These are phyloP conservation scores for Ranitomeya variabilis DNA, from an alignment of 2,113 vertebrate genomes.

Conservation along the genomic window DNA sequence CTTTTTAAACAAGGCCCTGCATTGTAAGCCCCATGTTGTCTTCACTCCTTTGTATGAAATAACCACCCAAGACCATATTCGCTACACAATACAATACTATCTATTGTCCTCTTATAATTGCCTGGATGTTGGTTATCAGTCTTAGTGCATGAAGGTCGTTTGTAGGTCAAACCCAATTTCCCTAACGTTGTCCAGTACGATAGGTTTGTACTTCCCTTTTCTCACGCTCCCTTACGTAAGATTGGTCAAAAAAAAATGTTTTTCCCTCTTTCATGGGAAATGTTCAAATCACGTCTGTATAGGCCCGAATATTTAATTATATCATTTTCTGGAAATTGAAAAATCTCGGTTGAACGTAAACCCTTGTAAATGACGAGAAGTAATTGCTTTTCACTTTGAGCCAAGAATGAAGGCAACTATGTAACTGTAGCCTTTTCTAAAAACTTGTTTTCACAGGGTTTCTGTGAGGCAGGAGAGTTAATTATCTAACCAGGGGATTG, in stretches of 20 bases:
- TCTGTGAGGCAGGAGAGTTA: slow-evolving; percentile 78
- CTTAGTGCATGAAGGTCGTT: slow-evolving; percentile 54
- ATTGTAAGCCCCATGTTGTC: slow-evolving; percentile 13
- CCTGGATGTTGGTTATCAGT: slow-evolving; percentile 58
- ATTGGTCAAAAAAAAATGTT: slow-evolving; percentile 17
- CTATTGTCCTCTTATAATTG: slow-evolving; percentile 55
- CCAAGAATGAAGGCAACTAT: slow-evolving; percentile 64
- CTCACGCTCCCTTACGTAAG: slow-evolving; percentile 53
- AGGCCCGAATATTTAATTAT: slow-evolving; percentile 53
- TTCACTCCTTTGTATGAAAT: slow-evolving; percentile 28
- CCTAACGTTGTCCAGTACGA: slow-evolving; percentile 51
- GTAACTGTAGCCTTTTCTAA: slow-evolving; percentile 70
- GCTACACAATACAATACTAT: slow-evolving; percentile 38
- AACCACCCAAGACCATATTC: slow-evolving; percentile 48
- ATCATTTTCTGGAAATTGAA: slow-evolving; percentile 57
- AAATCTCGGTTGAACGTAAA: slow-evolving; percentile 56
- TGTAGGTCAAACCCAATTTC: slow-evolving; percentile 58
- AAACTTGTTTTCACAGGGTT: slow-evolving; percentile 73
- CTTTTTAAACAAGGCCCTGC: background rate
- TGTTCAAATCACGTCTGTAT: slow-evolving; percentile 13
- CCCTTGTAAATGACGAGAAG: slow-evolving; percentile 54
- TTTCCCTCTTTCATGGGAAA: slow-evolving; percentile 36
- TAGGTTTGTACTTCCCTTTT: slow-evolving; percentile 53
- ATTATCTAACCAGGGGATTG: slow-evolving; percentile 89
- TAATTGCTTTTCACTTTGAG: slow-evolving; percentile 64